These are phyloP conservation scores for Agrotis ipsilon DNA, from an alignment of 2,888 invertebrate species.

Conservation along the genomic window DNA sequence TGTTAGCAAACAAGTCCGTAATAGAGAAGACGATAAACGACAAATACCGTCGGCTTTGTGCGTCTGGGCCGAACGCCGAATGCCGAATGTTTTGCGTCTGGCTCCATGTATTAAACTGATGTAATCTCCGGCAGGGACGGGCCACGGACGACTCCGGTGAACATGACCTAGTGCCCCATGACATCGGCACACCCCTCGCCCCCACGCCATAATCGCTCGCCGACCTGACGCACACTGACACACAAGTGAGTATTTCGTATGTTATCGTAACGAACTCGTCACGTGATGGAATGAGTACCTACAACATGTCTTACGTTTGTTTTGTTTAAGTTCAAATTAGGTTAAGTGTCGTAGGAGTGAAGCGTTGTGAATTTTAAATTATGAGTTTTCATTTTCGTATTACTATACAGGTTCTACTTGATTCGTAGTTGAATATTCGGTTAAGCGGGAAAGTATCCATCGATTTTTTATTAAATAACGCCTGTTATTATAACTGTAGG, in stretches of 20 bases:
- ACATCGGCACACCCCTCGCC: constrained; percentile 83
- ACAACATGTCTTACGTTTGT: constrained; percentile 29
- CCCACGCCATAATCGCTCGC: constrained; percentile 76
- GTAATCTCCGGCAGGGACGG: constrained; percentile 76
- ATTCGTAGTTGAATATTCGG: no score
- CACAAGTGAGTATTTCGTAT: constrained; percentile 75
- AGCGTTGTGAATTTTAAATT: constrained; percentile 23
- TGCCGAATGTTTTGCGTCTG: constrained; percentile 37
- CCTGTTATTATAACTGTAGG: constrained; percentile 10
- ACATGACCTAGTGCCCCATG: constrained; percentile 90
- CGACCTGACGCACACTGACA: constrained; percentile 81
- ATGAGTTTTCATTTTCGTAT: not conserved
- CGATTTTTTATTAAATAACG: not conserved
- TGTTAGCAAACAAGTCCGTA: constrained; percentile 45
- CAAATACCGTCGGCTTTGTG: constrained; percentile 11
- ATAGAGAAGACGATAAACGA: constrained; percentile 33
- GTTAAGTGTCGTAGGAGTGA: constrained; percentile 14
- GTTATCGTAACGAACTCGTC: constrained; percentile 35
- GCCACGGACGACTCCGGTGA: constrained; percentile 76
- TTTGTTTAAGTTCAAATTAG: constrained; percentile 22
- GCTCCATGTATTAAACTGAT: constrained; percentile 57
- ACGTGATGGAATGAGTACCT: constrained; percentile 21
- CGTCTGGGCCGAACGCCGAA: constrained; percentile 28
- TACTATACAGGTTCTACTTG: not conserved
- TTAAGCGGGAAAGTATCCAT: not conserved